Conservation (phyloP, 2,797 vertebrate species). For the Coracias cyanogaster region DNA sequence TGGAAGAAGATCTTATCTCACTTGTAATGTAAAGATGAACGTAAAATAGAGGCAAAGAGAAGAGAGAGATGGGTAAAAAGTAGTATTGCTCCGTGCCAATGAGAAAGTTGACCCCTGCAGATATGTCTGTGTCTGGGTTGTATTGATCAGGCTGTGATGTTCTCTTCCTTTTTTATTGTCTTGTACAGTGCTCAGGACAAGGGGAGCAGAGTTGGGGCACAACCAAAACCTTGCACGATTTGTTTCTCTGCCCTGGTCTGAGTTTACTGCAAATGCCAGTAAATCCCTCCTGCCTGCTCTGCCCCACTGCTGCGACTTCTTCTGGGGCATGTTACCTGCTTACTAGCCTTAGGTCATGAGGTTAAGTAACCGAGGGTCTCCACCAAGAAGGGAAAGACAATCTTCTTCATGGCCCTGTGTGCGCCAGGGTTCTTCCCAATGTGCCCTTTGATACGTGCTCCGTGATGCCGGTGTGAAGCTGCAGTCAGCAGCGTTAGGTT, state of each 20-base stretch:
- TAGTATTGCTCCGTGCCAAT: rapidly evolving
- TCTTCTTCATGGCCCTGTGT: rapidly evolving
- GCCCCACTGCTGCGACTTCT: not conserved
- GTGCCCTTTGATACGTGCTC: not conserved
- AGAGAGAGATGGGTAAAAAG: not conserved
- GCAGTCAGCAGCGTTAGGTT: not conserved
- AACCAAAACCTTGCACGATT: not conserved
- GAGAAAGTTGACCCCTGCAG: not conserved
- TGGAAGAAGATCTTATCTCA: not conserved
- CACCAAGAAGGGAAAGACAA: not conserved
- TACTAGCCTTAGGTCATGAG: not conserved
- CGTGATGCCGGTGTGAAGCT: rapidly evolving
- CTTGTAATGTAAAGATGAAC: not conserved
- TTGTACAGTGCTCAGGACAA: not conserved
- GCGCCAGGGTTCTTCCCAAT: not conserved
- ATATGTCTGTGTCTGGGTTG: not conserved
- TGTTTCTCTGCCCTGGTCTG: not conserved
- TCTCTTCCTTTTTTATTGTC: not conserved
- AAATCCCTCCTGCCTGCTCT: not conserved
- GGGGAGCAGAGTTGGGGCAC: not conserved
- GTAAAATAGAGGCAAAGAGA: not conserved
- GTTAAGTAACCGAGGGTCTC: not conserved
- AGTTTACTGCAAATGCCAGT: not conserved
- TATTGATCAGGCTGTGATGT: not conserved
- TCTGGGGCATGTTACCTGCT: not conserved